These are phyloP conservation scores for Neogobius melanostomus DNA, from an alignment of 2,113 vertebrate species.

Conservation along the genomic window DNA sequence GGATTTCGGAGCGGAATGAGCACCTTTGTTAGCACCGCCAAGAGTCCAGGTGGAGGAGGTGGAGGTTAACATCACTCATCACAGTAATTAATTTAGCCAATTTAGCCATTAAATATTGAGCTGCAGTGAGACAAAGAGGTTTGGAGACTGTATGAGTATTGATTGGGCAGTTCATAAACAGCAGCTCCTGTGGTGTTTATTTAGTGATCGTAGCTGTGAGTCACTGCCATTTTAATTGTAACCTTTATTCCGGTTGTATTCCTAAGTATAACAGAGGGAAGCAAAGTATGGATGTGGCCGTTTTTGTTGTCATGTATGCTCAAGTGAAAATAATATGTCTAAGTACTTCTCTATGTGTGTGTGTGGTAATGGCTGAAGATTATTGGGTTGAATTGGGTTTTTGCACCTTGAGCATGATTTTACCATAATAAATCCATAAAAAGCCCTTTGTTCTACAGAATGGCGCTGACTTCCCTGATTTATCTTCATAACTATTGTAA, in stretches of 20 bases:
- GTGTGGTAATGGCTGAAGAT: too few species aligned
- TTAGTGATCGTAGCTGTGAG: not conserved
- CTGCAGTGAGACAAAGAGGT: slow-evolving; percentile 23
- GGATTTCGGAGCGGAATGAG: slow-evolving; percentile 21
- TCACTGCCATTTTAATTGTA: not conserved
- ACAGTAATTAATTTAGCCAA: slow-evolving; percentile 62
- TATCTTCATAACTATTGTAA: too few species aligned
- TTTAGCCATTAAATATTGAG: slow-evolving; percentile 64
- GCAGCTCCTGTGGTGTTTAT: not conserved
- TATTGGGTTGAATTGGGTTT: too few species aligned
- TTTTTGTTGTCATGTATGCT: too few species aligned
- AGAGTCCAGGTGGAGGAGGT: slow-evolving; percentile 61
- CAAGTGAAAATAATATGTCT: too few species aligned
- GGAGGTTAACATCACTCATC: slow-evolving; percentile 66
- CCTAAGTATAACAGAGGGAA: too few species aligned
- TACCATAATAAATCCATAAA: too few species aligned
- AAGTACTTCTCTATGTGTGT: too few species aligned
- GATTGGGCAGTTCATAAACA: slow-evolving; percentile 15
- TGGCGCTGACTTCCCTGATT: too few species aligned
- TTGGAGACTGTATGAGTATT: not conserved
- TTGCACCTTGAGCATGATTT: too few species aligned
- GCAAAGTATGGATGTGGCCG: too few species aligned
- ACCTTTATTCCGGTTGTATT: not conserved
- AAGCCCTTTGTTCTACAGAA: too few species aligned
- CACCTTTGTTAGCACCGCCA: slow-evolving; percentile 33